Conservation (phyloP, 1,140 invertebrate species). For the Drosophila eugracilis region DNA sequence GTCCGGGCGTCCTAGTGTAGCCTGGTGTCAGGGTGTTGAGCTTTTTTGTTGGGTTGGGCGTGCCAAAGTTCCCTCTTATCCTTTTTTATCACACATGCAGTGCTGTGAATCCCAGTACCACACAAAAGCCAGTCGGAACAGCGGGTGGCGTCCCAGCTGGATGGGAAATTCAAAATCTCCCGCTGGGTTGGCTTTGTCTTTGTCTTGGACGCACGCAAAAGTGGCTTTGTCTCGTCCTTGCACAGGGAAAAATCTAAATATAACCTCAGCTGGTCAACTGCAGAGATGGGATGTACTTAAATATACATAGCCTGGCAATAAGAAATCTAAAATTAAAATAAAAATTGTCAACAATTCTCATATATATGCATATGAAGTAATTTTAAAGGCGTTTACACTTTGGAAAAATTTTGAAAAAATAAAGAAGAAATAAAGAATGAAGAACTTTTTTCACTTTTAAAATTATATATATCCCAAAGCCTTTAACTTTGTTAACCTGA, state of each 20-base stretch:
- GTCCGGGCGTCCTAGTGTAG: conserved; percentile 3
- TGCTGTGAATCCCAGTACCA: conserved; percentile 38
- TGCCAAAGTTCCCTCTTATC: conserved; percentile 27
- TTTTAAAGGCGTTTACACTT: no score
- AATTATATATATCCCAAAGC: no score
- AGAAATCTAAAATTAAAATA: not conserved
- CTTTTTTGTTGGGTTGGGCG: conserved; percentile 10
- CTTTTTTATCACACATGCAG: conserved; percentile 68
- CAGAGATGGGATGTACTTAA: no score
- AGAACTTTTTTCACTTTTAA: no score
- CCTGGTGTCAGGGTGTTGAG: conserved; percentile 5
- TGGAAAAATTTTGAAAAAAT: no score
- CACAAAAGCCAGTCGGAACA: conserved; percentile 55
- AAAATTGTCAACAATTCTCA: no score
- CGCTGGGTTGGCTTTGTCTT: conserved; percentile 33
- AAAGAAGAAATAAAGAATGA: no score
- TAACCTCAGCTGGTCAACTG: not conserved
- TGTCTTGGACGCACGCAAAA: conserved; percentile 38
- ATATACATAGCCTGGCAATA: no score
- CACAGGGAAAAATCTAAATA: conserved; percentile 14
- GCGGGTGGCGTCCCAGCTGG: conserved; percentile 32
- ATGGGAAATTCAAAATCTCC: conserved; percentile 14
- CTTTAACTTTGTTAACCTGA: no score
- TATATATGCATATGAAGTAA: no score
- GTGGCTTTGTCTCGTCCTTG: conserved; percentile 29